Conservation (phyloP, 2,113 vertebrate species). For the Murina feae region DNA sequence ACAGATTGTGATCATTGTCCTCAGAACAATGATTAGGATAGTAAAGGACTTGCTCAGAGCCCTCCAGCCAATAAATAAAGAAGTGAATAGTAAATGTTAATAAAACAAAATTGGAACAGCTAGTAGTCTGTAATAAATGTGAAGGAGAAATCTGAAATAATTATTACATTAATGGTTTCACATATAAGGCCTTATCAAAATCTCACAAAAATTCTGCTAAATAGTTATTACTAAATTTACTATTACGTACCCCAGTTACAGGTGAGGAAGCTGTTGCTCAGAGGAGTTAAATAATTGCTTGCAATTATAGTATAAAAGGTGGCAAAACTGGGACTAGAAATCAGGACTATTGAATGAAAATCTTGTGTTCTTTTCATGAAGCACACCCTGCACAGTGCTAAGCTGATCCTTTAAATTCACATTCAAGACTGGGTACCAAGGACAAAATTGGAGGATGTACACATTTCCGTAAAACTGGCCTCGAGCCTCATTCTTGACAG, state of each 20-base stretch:
- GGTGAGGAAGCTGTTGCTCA: neutral
- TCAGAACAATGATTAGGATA: neutral
- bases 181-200: neutral
- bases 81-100: neutral
- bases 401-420: neutral
- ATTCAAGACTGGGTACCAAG: neutral
- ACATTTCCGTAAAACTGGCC: neutral
- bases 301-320: neutral
- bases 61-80: neutral
- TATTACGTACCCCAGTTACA: neutral
- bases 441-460: neutral
- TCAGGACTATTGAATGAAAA: neutral
- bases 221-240: neutral
- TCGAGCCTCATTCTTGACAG: neutral
- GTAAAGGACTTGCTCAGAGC: neutral
- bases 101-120: neutral
- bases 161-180: neutral
- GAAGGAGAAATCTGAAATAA: constrained; percentile 1
- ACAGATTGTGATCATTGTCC: neutral
- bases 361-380: neutral
- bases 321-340: neutral
- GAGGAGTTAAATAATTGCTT: neutral
- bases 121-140: neutral
- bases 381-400: neutral
- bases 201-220: neutral